Conservation (phyloP, 2,113 vertebrate species). For the Solea senegalensis region DNA sequence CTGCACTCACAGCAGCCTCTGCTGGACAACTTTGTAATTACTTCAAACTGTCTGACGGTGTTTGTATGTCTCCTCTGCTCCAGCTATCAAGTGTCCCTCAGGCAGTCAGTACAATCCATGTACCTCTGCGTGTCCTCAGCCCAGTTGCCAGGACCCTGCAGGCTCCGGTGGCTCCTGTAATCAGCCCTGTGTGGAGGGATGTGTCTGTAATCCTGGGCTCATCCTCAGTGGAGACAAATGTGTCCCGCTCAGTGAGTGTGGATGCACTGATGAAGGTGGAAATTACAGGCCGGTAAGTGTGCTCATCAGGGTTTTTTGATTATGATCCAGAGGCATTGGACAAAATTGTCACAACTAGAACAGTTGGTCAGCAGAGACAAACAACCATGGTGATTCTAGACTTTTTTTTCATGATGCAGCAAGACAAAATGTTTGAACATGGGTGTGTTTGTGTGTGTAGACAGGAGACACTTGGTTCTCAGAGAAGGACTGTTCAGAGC, state of each 20-base stretch:
- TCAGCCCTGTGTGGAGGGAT: constrained; percentile 85
- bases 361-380: not conserved
- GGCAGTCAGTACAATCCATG: constrained; percentile 82
- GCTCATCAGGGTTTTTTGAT: too few relatives aligned
- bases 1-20: too few relatives aligned
- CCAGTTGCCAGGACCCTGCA: constrained; percentile 78
- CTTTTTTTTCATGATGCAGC: not conserved
- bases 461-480: constrained; percentile 86
- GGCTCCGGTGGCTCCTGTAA: constrained; percentile 57
- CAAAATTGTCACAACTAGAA: not conserved
- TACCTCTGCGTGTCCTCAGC: constrained; percentile 77
- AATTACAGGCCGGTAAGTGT: constrained; percentile 82
- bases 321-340: too few relatives aligned
- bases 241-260: constrained; percentile 82
- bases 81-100: constrained; percentile 82
- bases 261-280: constrained; percentile 80
- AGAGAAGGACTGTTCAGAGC: constrained; percentile 78
- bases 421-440: too few relatives aligned
- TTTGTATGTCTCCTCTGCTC: not conserved
- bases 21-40: not conserved
- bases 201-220: constrained; percentile 77
- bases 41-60: not conserved
- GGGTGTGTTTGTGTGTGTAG: constrained; percentile 60
- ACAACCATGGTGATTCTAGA: not conserved
- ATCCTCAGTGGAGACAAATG: constrained; percentile 85